Evolutionary conservation across 2,113 vertebrate species (phyloP), one percentile per base, ranked within the genome.

Genomic region (Macrotus californicus): DNA sequence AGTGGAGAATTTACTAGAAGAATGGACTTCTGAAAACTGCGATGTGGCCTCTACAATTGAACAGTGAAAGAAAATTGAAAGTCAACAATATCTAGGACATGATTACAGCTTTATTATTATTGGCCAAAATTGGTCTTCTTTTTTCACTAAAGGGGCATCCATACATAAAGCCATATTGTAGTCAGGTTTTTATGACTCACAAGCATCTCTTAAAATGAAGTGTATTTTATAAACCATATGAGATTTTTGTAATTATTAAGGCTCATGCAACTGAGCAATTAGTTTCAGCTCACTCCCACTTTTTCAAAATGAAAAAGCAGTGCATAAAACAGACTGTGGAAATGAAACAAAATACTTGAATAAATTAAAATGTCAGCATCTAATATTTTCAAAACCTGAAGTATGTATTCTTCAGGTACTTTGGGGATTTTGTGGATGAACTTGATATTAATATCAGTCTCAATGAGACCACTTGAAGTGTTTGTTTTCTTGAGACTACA

Each of bases 271-370:
- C 41, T 6, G 56, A 97, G 92, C 98, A 98, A 98, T 98, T 98
- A 98, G 96, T 97, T 96, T 97, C 59, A 96, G 26, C 59, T 93
- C 84, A 94, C 96, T 98, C 94, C 76, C 89, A 97, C 95, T 98
- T 93, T 93, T 97, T 92, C 89, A 96, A 97, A 96, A 89, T 94
- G 79, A 89, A 93, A 89, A 97, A 91, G 77, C 52, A 96, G 82
- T 77, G 72, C 26, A 85, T 90, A 95, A 97, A 98, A 98, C 96
- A 97, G 97, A 97, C 94, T 97, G 96, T 97, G 93, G 70, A 96
- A 97, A 97, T 95, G 96, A 98, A 98, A 92, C 59, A 97, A 98
- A 98, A 97, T 36, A 31, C 82, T 97, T 98, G 93, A 98, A 97
- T 97, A 36, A 31, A 92, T 97, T 98, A 85, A 94, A 92, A 96